Base-by-base conservation (phyloP, 2,888 invertebrate species). In the Brachyptera putata region DNA sequence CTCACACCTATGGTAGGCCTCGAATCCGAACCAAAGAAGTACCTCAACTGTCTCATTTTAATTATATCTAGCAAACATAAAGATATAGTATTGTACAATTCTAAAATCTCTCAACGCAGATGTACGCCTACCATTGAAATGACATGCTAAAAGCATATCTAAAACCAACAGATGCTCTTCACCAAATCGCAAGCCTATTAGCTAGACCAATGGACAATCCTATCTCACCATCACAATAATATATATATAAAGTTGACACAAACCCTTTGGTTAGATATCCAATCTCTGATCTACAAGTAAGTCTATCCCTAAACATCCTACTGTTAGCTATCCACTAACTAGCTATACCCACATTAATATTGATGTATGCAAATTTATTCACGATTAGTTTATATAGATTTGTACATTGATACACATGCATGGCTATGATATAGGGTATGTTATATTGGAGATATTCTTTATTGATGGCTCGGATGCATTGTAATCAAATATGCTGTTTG, bases 261-360 rank as follows among this genome's bases (percentile, higher is more conserved):
- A 53, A 34, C 53, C 53, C 53, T 53, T 53, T 53, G 53, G 53
- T 53, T 53, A 53, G 53, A 53, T 53, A 53, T 53, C 36, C 36
- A 53, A 34, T 3, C 30, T 21, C 14, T 21, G 7, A 9, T 9
- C 11, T 2, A 41, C 41, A 5, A 18, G 4, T 18, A 41, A 18
- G 18, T 5, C 3, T 2, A 16, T 21, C 41, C 41, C 41, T 5
- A 46, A 9, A 16, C 16, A 18, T 9, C 26, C 30, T 36, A 43
- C 18, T 36, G 53, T 34, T 53, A 53, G 9, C 34, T 53, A 53
- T 34, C 36, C 36, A 43, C 43, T 18, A n/a, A 43, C 16, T 18
- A 43, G 9, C 14, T 43, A 37, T 37, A 16, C 14, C 34, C 36
- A 7, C 34, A 18, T 53, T 53, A 21, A 36, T 36, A 53, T 36